Conservation (phyloP, 2,113 vertebrate species). For the Trachemys scripta region DNA sequence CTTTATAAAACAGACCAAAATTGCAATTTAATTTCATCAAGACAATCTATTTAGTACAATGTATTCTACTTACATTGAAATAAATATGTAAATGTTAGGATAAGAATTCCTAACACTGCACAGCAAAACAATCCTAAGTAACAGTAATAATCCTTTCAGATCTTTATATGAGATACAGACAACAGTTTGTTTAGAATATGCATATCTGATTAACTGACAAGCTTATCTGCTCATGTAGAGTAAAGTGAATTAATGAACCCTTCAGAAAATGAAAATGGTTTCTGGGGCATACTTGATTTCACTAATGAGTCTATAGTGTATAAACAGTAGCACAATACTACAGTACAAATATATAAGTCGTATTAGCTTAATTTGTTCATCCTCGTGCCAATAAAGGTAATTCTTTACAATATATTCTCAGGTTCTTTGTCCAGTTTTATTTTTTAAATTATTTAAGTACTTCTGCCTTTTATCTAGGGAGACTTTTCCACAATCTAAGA, state of each 20-base stretch:
- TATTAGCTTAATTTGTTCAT: background rate
- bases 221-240: background rate
- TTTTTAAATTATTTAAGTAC: background rate
- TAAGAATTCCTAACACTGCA: too few species aligned
- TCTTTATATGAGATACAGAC: background rate
- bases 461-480: background rate
- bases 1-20: background rate
- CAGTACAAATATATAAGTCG: background rate
- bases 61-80: background rate
- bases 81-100: background rate
- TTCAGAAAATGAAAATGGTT: background rate
- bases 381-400: background rate
- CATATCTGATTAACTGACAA: background rate
- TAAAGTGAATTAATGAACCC: background rate
- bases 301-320: background rate
- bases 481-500: background rate
- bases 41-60: background rate
- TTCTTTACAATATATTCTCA: background rate
- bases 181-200: background rate
- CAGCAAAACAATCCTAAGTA: background rate
- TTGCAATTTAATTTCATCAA: background rate
- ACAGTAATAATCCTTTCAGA: background rate
- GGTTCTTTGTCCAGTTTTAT: background rate
- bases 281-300: background rate
- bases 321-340: background rate